Conservation (phyloP, 2,797 vertebrate genomes). For the Streptopelia turtur region DNA sequence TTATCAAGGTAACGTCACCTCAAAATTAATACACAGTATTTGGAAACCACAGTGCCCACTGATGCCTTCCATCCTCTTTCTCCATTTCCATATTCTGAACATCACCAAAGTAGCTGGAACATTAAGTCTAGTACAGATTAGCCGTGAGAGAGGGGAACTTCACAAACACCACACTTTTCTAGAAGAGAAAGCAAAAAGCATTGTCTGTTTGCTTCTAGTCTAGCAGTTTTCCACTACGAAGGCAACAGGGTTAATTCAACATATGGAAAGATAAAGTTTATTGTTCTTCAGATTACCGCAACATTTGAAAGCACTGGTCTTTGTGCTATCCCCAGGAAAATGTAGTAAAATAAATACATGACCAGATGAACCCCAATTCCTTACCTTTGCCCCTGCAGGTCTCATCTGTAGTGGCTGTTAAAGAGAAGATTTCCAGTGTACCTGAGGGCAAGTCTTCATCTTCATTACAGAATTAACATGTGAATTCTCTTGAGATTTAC, state of each 20-base stretch:
- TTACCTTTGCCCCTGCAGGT: slow-evolving; percentile 8
- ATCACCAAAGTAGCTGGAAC: background rate
- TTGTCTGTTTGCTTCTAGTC: background rate
- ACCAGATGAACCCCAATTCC: background rate
- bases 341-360: background rate
- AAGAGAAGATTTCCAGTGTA: background rate
- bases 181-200: background rate
- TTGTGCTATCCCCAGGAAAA: background rate
- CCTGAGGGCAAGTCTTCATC: background rate
- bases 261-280: background rate
- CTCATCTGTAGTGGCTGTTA: background rate
- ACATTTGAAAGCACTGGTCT: background rate
- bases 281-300: background rate
- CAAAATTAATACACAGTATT: background rate
- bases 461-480: background rate
- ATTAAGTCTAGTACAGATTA: background rate
- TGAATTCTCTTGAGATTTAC: background rate
- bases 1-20: background rate
- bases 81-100: background rate
- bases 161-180: background rate
- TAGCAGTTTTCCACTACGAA: background rate
- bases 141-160: background rate
- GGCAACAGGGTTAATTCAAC: background rate
- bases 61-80: background rate
- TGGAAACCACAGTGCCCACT: background rate